Percentiles rank a stretch among this genome's conserved stretches.
Conservation (phyloP, 2,113 vertebrate species). For the Caracal caracal region DNA sequence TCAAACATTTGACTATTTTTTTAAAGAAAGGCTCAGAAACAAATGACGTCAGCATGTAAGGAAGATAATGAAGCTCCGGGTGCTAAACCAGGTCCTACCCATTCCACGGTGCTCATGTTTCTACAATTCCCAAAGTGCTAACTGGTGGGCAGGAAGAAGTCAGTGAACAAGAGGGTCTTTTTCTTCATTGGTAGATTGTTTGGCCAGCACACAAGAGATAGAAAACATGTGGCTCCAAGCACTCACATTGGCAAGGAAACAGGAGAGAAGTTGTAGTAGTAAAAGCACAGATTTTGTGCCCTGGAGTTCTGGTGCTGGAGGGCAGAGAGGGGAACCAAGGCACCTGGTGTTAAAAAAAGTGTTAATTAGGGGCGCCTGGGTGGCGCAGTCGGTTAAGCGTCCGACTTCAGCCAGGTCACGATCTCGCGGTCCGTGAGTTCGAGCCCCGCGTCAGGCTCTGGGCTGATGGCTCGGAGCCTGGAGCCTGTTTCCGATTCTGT, state of each 20-base stretch:
- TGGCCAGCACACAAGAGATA: not conserved
- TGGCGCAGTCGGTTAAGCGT: no score
- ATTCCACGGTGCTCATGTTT: not conserved
- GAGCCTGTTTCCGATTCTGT: no score
- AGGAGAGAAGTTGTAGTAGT: not conserved
- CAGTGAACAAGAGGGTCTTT: not conserved
- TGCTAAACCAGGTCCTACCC: not conserved
- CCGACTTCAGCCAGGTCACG: no score
- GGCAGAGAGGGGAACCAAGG: not conserved
- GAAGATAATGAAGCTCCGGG: not conserved
- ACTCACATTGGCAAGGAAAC: rapidly evolving
- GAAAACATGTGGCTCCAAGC: not conserved
- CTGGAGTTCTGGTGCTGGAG: not conserved
- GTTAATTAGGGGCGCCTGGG: no score
- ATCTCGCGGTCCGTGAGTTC: no score
- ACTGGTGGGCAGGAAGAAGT: not conserved
- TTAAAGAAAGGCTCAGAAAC: not conserved
- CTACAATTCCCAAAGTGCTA: not conserved
- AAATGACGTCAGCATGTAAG: rapidly evolving
- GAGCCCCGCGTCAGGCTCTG: no score
- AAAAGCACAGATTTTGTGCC: not conserved
- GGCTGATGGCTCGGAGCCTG: no score
- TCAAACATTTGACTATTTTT: not conserved
- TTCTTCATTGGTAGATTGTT: not conserved
- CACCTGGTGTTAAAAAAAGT: no score